phyloP scores from a whole-genome alignment of 2,797 vertebrate genomes.

The Melanogrammus aeglefinus region DNA sequence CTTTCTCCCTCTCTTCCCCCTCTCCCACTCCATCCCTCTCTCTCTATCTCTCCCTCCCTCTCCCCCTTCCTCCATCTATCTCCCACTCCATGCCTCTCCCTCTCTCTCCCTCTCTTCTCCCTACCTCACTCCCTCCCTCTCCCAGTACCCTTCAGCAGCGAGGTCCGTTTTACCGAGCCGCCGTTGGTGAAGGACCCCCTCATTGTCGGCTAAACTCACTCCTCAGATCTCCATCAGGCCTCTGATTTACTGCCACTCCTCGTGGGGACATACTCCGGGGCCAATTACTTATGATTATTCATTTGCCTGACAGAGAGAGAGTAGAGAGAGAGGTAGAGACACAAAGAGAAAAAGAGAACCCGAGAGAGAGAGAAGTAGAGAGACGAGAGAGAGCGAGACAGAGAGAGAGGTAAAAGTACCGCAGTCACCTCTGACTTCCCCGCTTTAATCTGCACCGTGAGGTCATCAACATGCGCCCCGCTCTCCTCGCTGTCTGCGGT shows the following conservation, averaged over 20 bases:
- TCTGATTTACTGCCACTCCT: conserved; percentile 53
- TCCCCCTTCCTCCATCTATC: conserved; percentile 49
- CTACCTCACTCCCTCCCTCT: conserved; percentile 30
- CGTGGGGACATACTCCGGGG: conserved; percentile 62
- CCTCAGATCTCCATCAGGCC: conserved; percentile 58
- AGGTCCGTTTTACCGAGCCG: conserved; percentile 68
- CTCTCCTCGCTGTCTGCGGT: conserved; percentile 55
- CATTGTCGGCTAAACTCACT: conserved; percentile 48
- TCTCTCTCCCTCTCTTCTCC: conserved; percentile 22
- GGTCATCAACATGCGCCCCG: conserved; percentile 74
- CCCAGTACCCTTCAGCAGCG: conserved; percentile 72
- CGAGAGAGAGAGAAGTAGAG: not conserved
- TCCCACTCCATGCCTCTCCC: conserved; percentile 26
- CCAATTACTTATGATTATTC: conserved; percentile 71
- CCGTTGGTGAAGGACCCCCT: conserved; percentile 58
- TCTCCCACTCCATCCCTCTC: too few species aligned
- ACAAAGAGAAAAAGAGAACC: not conserved
- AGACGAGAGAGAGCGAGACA: not conserved
- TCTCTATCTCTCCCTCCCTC: conserved; percentile 28
- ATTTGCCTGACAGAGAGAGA: conserved; percentile 66
- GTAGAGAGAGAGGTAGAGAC: not conserved
- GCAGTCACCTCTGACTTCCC: conserved; percentile 88
- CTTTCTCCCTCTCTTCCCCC: conserved; percentile 26
- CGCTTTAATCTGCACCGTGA: conserved; percentile 92
- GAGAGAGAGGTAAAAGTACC: conserved; percentile 42